Evolutionary conservation across 1,140 invertebrate species (phyloP).

Genomic region (Penaeus vannamei): DNA sequence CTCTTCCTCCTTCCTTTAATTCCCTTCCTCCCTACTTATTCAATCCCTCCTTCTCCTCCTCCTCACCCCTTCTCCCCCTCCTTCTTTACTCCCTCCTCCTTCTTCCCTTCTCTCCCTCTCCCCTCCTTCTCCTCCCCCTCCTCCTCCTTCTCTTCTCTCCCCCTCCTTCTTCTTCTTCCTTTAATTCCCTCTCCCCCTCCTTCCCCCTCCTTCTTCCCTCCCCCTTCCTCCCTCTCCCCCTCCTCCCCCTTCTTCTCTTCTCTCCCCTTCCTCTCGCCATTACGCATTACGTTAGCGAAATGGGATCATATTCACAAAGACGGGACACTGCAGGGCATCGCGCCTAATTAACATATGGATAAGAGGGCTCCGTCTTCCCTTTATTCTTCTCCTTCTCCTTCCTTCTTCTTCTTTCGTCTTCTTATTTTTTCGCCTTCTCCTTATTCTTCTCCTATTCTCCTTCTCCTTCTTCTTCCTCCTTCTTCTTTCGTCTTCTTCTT

Average conservation of each 20-base stretch:
- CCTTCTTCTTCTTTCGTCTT: too few species aligned
- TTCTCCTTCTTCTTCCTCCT: not conserved
- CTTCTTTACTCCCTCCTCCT: not conserved
- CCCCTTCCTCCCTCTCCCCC: not conserved
- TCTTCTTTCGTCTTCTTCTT: too few species aligned
- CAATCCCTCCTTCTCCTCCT: too few species aligned
- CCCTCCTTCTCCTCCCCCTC: not conserved
- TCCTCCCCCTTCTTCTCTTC: not conserved
- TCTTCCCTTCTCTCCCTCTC: not conserved
- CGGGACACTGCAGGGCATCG: too few species aligned
- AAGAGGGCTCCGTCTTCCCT: too few species aligned
- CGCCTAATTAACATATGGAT: too few species aligned
- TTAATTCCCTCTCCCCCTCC: not conserved
- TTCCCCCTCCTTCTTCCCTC: not conserved
- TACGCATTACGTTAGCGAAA: too few species aligned
- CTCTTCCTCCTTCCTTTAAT: not conserved
- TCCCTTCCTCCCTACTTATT: not conserved
- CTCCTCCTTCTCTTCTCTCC: too few species aligned
- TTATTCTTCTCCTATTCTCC: too few species aligned
- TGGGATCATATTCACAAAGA: too few species aligned
- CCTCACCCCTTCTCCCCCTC: not conserved
- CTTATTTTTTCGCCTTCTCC: too few species aligned
- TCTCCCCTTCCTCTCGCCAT: not conserved
- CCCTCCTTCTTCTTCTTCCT: not conserved
- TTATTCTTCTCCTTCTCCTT: too few species aligned